Base-by-base conservation (phyloP, 2,888 invertebrate genomes). In the Lydus trimaculatus region DNA sequence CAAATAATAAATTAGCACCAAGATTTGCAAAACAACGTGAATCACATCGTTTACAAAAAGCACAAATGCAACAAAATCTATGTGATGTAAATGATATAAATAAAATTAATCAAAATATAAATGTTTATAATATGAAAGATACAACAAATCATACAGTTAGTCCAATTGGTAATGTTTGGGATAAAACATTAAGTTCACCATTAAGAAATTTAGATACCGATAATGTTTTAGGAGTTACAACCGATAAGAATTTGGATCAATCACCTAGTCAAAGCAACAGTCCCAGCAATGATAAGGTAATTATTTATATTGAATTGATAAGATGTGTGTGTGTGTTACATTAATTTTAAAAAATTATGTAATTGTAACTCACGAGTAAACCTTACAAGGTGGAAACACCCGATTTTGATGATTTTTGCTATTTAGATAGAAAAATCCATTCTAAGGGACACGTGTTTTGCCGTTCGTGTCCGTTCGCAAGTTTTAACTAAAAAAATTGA, bases 91-190 rank as follows among this genome's bases (percentile, higher is more conserved):
- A 87, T 7, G 89, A 90, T 70, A 87, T 89, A 33, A 73, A 70
- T 70, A 76, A 83, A 70, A 78, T 82, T 58, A 82, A 80, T 72
- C 80, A 83, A 63, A 82, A 76, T 58, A 78, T 82, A 58, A 80
- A 79, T 39, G 77, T 81, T 67, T 82, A 83, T 65, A 79, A 76
- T 20, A 76, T 83, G 72, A 83, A 83, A 71, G 83, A 83, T 58
- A 28, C 87, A 86, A 28, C 87, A 86, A 31, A 87, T 89, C 33
- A 88, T 91, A 6, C 91, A 92, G 7, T 91, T 92, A n/a, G 92
- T 93, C 1, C 85, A 91, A 2, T 90, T 91, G 11, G 94, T 92
- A 84, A 71, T 58, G 95, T 95, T 2, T 95, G 95, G 95, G 94
- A 94, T 76, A 95, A 95, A 84, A 94, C 94, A 4, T 91, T 94